Conservation (phyloP, 1,140 invertebrate species). For the Homarus americanus region DNA sequence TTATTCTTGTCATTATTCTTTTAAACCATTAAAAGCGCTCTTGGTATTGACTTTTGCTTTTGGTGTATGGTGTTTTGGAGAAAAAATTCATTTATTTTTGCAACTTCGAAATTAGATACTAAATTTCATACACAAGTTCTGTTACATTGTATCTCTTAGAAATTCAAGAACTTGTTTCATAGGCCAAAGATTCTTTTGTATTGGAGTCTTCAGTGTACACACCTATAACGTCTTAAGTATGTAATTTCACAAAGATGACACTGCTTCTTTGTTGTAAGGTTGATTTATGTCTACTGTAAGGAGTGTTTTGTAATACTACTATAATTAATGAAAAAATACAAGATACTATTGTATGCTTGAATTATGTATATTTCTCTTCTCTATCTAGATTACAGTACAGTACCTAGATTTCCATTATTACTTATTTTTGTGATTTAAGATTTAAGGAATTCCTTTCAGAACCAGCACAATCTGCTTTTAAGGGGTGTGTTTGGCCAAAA, state of each 20-base stretch:
- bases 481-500: background rate
- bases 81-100: background rate
- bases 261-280: slow-evolving; percentile 9
- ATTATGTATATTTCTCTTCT: slow-evolving; percentile 6
- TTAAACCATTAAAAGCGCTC: no score
- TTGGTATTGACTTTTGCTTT: no score
- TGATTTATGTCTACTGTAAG: slow-evolving; percentile 21
- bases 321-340: background rate
- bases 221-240: background rate
- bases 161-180: background rate
- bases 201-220: background rate
- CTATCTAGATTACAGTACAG: no score
- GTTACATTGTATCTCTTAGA: background rate
- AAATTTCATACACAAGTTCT: background rate
- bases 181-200: background rate
- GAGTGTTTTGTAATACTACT: background rate
- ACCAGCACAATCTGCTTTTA: background rate
- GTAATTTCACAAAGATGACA: slow-evolving; percentile 2
- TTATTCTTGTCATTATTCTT: no score
- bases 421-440: background rate
- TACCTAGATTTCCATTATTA: slow-evolving; percentile 14
- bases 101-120: background rate
- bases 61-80: background rate
- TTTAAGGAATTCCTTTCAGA: background rate
- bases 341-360: background rate